These are phyloP conservation scores for Phytoseiulus persimilis DNA, from an alignment of 2,888 invertebrate species.

Conservation along the genomic window DNA sequence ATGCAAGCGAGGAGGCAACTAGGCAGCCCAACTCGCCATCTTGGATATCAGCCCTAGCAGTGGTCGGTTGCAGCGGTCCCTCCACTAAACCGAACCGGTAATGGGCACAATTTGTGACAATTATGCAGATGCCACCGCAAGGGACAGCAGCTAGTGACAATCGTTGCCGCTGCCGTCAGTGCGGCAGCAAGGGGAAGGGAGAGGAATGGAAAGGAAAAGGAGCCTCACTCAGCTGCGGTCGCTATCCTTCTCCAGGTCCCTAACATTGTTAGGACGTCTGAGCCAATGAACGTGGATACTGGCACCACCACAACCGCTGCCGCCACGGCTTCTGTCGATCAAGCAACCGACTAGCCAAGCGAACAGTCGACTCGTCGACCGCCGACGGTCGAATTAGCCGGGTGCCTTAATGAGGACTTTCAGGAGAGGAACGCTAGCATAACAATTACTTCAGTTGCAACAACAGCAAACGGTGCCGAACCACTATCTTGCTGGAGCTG, in stretches of 20 bases:
- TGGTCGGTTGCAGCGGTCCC: not conserved
- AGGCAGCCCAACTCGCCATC: not conserved
- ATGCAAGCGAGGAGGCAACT: not conserved
- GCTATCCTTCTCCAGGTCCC: not conserved
- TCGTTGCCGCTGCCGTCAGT: not conserved
- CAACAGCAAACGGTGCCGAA: not conserved
- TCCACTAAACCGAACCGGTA: not conserved
- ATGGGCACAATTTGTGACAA: conserved; percentile 5
- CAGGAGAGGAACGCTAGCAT: not conserved
- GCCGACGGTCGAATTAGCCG: not conserved
- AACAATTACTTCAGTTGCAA: not conserved
- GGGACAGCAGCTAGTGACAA: not conserved
- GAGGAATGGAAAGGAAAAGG: not conserved
- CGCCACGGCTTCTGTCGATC: not conserved
- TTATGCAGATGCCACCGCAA: not conserved
- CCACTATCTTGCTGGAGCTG: not conserved
- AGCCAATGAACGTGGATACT: not conserved
- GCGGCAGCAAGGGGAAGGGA: not conserved
- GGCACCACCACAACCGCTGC: not conserved
- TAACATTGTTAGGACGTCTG: not conserved
- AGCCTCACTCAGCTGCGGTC: not conserved
- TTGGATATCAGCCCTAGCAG: not conserved
- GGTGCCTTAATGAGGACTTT: not conserved
- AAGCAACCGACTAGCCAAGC: not conserved
- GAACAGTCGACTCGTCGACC: not conserved